Conservation (phyloP, 2,113 vertebrate genomes). For the Dissostichus mawsoni region DNA sequence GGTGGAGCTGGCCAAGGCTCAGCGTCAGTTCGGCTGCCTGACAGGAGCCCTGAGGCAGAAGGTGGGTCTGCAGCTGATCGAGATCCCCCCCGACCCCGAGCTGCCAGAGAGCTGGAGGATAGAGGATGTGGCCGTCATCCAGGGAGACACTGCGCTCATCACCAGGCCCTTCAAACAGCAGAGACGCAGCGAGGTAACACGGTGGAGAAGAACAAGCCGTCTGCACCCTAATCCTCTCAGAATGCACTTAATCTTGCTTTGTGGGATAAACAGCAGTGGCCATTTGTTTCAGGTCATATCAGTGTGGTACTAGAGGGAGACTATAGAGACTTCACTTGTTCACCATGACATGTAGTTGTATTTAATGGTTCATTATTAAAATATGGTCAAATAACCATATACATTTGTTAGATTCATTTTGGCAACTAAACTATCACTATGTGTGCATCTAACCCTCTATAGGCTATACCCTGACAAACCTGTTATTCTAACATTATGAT, state of each 20-base stretch:
- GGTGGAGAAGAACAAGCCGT: background rate
- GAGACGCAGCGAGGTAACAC: constrained; percentile 87
- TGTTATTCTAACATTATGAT: too few species aligned
- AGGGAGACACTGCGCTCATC: constrained; percentile 91
- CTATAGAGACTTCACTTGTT: background rate
- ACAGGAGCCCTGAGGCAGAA: constrained; percentile 92
- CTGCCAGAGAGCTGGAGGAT: constrained; percentile 89
- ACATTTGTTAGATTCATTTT: background rate
- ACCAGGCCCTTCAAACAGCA: constrained; percentile 88
- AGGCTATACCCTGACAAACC: too few species aligned
- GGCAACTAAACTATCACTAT: too few species aligned
- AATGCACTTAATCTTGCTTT: constrained; percentile 32
- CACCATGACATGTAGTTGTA: background rate
- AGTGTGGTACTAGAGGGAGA: background rate
- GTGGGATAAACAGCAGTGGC: background rate
- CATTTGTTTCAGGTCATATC: background rate
- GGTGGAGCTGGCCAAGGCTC: constrained; percentile 89
- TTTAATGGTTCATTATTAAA: background rate
- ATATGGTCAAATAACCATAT: background rate
- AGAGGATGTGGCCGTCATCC: constrained; percentile 90
- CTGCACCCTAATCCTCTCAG: constrained; percentile 24
- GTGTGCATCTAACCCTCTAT: too few species aligned
- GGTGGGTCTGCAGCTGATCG: constrained; percentile 92
- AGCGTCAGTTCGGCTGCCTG: constrained; percentile 91
- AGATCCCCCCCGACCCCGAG: constrained; percentile 87